phyloP scores from a whole-genome alignment of 2,113 vertebrate genomes.

The Petaurus breviceps region DNA sequence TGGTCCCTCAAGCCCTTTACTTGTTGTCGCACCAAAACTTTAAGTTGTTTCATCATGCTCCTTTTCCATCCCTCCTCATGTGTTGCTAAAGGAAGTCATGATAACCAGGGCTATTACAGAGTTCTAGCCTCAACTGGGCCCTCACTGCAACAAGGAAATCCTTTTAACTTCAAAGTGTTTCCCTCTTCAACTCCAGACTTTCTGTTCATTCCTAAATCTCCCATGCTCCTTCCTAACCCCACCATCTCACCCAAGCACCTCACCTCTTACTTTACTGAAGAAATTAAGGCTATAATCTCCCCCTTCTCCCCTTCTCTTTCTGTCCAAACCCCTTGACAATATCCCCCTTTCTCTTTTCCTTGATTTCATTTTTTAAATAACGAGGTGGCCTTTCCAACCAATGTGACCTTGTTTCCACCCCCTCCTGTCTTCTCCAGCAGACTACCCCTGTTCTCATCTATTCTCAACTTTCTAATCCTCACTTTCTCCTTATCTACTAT shows the following conservation, averaged over 20 bases:
- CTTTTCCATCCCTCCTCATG: too few species aligned
- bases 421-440: background rate
- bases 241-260: background rate
- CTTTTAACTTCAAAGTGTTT: too few species aligned
- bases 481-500: background rate
- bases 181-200: too few species aligned
- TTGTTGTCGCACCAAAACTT: too few species aligned
- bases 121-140: too few species aligned
- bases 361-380: background rate
- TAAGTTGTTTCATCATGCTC: too few species aligned
- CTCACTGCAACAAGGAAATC: too few species aligned
- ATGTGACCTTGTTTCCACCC: background rate
- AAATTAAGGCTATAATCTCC: background rate
- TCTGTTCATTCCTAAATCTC: too few species aligned
- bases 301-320: background rate
- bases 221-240: background rate
- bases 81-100: too few species aligned
- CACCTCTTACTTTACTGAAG: background rate
- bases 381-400: background rate
- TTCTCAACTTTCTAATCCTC: background rate
- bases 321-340: background rate
- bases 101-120: too few species aligned
- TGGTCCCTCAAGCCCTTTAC: too few species aligned
- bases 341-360: background rate
- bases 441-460: background rate